Evolutionary conservation across 2,888 invertebrate species (phyloP), one percentile per base, ranked within the genome.

Genomic region (Laothoe populi): DNA sequence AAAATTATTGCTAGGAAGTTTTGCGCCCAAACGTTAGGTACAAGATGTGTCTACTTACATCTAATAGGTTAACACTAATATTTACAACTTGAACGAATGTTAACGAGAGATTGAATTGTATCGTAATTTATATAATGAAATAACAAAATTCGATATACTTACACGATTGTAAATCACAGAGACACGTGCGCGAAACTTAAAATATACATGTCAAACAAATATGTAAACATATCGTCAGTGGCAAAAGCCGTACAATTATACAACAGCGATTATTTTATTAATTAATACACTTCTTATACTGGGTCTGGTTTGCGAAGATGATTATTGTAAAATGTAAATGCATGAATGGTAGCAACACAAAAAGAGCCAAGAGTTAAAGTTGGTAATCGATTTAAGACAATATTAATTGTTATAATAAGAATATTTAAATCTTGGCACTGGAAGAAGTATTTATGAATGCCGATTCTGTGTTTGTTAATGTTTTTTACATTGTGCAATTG

Each of bases 111-210:
- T 77, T 79, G 75, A 78, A 85, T 79, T 74, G 70, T 84, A 87
- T 83, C 88, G 84, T 86, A 76, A 68, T 83, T 83, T 85, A 86
- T 81, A 84, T 60, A 84, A 87, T 85, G 72, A 90, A 88, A 89
- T 90, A 92, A 92, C 92, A 88, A 90, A 87, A 64, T 87, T 88
- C 86, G 87, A 88, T 78, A 75, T 91, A 92, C 91, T 86, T 91
- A 92, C 91, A 92, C 74, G 81, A 81, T 85, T 86, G 88, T 86
- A 88, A 90, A 92, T 91, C 91, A 92, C 90, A 92, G 88, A 85
- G 81, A 84, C 78, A 85, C 85, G 86, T 88, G 89, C 81, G 79
- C 76, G 73, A 76, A 79, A 77, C 24, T 38, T 38, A 48, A 31
- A 53, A 35, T 53, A 35, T 53, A 35, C 53, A 53, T 53, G 53